phyloP scores from a whole-genome alignment of 2,113 vertebrate species.

The Colinus virginianus region DNA sequence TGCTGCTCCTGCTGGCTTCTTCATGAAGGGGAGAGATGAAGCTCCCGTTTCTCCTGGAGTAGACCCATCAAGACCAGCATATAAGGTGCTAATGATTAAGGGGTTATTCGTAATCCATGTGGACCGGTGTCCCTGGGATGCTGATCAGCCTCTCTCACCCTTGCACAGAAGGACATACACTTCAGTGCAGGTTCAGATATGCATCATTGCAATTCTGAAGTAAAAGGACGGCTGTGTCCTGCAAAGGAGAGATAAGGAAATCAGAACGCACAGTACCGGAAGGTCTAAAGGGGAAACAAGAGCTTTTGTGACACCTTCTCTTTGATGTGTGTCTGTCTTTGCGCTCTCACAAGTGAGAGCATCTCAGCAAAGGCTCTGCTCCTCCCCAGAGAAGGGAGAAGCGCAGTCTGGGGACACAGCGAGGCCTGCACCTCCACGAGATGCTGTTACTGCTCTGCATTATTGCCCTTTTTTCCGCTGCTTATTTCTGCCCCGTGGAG shows the following conservation, averaged over 20 bases:
- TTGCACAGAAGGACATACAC: neutral
- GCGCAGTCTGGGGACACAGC: neutral
- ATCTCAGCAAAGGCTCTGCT: neutral
- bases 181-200: neutral
- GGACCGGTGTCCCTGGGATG: neutral
- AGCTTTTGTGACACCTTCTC: neutral
- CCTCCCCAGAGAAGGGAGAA: neutral
- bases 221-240: neutral
- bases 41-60: neutral
- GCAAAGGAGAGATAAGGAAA: neutral
- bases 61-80: neutral
- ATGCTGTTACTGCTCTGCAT: neutral
- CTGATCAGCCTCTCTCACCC: neutral
- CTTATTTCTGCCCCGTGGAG: neutral
- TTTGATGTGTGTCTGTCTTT: neutral
- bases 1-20: neutral
- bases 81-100: accelerated
- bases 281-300: neutral
- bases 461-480: neutral
- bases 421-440: neutral
- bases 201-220: neutral
- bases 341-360: neutral
- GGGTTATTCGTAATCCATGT: neutral
- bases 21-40: neutral
- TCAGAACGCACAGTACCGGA: neutral